A percentile compares a stretch with the other conserved stretches of the same genome.
These are phyloP conservation scores for Monomorium pharaonis DNA, from an alignment of 1,140 invertebrate genomes.

Conservation along the genomic window DNA sequence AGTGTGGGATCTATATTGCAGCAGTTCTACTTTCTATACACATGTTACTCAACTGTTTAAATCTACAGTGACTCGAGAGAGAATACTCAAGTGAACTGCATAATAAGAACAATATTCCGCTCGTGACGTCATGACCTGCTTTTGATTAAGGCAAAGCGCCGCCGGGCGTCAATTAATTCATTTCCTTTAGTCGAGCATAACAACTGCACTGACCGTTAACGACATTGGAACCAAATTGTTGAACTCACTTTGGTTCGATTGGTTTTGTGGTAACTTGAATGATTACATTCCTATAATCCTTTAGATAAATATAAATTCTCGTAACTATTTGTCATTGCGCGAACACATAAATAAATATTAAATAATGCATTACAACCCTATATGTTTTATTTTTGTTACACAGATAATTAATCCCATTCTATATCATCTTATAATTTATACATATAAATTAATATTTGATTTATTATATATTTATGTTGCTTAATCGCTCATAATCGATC, in stretches of 20 bases:
- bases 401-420: neutral
- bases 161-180: constrained; percentile 45
- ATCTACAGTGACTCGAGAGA: neutral
- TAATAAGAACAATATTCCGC: constrained; percentile 15
- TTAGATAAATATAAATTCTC: neutral
- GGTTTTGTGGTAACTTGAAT: neutral
- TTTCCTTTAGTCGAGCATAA: constrained; percentile 35
- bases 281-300: constrained; percentile 3
- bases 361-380: no score
- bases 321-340: no score
- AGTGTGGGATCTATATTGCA: no score
- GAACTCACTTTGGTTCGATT: neutral
- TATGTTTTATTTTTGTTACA: neutral
- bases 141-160: constrained; percentile 15
- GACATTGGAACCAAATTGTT: constrained; percentile 41
- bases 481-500: neutral
- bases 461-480: neutral
- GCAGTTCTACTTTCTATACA: neutral
- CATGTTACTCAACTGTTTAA: neutral
- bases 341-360: no score
- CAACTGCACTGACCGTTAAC: constrained; percentile 16
- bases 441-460: neutral
- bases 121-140: neutral
- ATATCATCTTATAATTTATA: neutral
- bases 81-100: neutral